These are phyloP conservation scores for Malurus cyaneus DNA, from an alignment of 2,113 vertebrate species.

Conservation along the genomic window DNA sequence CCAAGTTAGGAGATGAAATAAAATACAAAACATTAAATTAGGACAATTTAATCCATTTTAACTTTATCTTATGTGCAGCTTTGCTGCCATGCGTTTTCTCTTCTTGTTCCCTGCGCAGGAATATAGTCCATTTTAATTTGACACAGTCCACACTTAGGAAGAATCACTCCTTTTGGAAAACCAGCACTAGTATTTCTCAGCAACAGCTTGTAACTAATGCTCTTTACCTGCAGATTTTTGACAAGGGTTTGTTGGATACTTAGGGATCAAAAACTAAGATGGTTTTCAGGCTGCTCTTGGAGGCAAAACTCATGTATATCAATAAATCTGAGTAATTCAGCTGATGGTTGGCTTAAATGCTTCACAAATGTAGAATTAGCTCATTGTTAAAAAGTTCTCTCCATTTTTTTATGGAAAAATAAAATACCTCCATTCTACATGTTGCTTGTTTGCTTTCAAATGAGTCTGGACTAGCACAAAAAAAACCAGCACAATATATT, in stretches of 20 bases:
- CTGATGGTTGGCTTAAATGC: neutral
- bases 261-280: neutral
- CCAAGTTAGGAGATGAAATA: neutral
- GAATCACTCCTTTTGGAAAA: neutral
- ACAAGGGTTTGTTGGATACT: neutral
- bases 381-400: neutral
- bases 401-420: neutral
- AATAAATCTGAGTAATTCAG: neutral
- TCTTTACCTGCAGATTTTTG: neutral
- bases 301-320: neutral
- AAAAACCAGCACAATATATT: neutral
- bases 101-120: neutral
- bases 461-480: neutral
- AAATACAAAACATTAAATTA: neutral
- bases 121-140: neutral
- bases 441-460: neutral
- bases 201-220: neutral
- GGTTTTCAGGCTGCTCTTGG: neutral
- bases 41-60: neutral
- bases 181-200: fast-evolving
- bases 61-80: neutral
- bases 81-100: neutral
- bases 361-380: neutral
- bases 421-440: neutral
- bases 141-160: neutral